Percentiles rank a stretch among this genome's conserved stretches.
Conservation (phyloP, 2,797 vertebrate species). For the Notolabrus celidotus region DNA sequence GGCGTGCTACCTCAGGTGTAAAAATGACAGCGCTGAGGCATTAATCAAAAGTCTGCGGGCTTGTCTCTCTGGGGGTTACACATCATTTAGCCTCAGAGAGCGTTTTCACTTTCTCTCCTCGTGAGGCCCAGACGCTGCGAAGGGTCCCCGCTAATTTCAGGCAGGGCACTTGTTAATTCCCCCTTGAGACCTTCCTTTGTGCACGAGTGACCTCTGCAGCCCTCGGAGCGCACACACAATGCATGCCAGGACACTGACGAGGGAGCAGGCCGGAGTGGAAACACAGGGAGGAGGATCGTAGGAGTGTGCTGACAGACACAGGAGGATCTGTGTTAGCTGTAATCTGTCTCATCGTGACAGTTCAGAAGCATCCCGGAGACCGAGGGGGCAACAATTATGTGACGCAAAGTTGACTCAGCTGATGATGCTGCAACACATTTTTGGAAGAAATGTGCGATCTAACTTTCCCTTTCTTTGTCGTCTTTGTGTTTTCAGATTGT, state of each 20-base stretch:
- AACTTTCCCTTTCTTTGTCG: slow-evolving; percentile 12
- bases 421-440: slow-evolving; percentile 2
- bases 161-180: slow-evolving; percentile 86
- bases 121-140: slow-evolving; percentile 78
- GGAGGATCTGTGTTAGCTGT: slow-evolving; percentile 86
- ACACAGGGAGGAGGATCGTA: slow-evolving; percentile 39
- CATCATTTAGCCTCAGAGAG: slow-evolving; percentile 43
- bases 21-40: slow-evolving; percentile 31
- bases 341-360: slow-evolving; percentile 74
- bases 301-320: slow-evolving; percentile 77
- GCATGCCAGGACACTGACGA: slow-evolving; percentile 88
- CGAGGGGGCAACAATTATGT: slow-evolving; percentile 23
- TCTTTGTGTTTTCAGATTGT: slow-evolving; percentile 82
- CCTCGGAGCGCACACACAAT: slow-evolving; percentile 80
- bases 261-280: slow-evolving; percentile 70
- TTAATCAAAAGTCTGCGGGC: slow-evolving; percentile 63
- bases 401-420: slow-evolving; percentile 24
- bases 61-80: slow-evolving; percentile 11
- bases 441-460: neutral
- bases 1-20: slow-evolving; percentile 29
- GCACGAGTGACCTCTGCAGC: slow-evolving; percentile 81
- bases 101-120: slow-evolving; percentile 83
- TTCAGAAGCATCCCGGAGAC: slow-evolving; percentile 44
- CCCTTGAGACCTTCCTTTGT: slow-evolving; percentile 84
- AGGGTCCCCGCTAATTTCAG: slow-evolving; percentile 83